Conservation (phyloP, 2,888 invertebrate species). For the Frankliniella intonsa region DNA sequence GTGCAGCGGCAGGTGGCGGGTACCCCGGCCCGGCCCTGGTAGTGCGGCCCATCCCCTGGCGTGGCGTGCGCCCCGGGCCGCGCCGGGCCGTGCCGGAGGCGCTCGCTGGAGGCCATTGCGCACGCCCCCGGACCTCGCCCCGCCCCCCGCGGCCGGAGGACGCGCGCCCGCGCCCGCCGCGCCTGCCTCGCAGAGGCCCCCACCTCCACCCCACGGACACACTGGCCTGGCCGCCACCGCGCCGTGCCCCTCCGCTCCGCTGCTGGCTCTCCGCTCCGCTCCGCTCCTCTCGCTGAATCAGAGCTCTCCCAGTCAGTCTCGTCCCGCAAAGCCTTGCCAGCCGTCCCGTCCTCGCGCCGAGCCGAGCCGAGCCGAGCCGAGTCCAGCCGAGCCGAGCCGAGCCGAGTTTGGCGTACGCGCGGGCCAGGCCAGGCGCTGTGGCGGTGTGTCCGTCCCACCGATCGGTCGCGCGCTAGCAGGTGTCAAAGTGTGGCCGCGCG, state of each 20-base stretch:
- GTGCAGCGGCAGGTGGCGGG: too few relatives aligned
- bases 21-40: not conserved
- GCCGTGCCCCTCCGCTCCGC: not conserved
- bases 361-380: not conserved
- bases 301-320: not conserved
- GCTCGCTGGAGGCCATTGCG: slow-evolving; percentile 1
- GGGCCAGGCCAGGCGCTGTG: not conserved
- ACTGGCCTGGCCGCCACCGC: not conserved
- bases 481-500: not conserved
- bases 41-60: too few relatives aligned
- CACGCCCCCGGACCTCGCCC: not conserved
- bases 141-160: not conserved
- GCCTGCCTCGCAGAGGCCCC: not conserved
- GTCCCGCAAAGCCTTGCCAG: not conserved
- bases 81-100: not conserved
- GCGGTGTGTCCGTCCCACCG: not conserved
- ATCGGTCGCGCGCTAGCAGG: not conserved
- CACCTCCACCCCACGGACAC: not conserved
- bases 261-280: not conserved
- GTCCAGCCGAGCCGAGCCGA: not conserved
- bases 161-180: not conserved
- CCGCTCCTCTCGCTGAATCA: not conserved
- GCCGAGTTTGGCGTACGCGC: not conserved
- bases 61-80: not conserved
- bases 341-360: not conserved